Base-by-base conservation (phyloP, 53 echinoderm and acorn worm genomes). In the Temnopleurus reevesii region DNA sequence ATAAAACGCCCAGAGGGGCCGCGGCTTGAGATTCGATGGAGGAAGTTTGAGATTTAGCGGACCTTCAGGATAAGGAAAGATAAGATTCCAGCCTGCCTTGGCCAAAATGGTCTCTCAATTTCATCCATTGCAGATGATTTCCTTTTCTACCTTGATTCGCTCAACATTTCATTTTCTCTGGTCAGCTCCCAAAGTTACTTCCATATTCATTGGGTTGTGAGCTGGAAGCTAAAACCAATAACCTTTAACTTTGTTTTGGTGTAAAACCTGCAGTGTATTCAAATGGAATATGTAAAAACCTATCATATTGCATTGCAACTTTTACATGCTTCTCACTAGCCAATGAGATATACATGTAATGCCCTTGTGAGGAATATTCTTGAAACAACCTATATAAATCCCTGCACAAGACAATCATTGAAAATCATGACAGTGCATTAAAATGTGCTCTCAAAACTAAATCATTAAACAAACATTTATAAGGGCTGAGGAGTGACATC, bases 41-140 rank as follows among this genome's bases (percentile, higher is more conserved):
- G 71, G 71, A 71, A 21, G 71, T 71, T 71, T 71, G 71, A 41
- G 71, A 71, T 71, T 71, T 36, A 4, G 71, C n/a, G 23, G 71
- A 33, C 31, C 63, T 63, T 13, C 63, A 63, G 63, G 63, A 63
- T 33, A 33, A 33, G 71, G 3, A 36, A 41, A 71, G 71, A 71
- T 36, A 41, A 38, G 71, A 71, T 71, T 71, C 71, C 71, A 71
- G n/a, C 41, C 41, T 41, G n/a, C 36, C 71, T 71, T 71, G 71
- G 43, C 71, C 71, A 9, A 38, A 71, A 36, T 71, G 43, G 71
- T 71, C 71, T 41, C 36, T 71, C 71, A 23, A 71, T 71, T 71
- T 71, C 71, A 41, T 43, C 71, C 41, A 71, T 41, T 71, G 43
- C 71, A 6, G 71, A 71, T n/a, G 71, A 43, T 71, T 71, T 71